Evolutionary conservation across 2,113 vertebrate genomes (phyloP), one percentile per base, ranked within the genome.

Genomic region (Collichthys lucidus): DNA sequence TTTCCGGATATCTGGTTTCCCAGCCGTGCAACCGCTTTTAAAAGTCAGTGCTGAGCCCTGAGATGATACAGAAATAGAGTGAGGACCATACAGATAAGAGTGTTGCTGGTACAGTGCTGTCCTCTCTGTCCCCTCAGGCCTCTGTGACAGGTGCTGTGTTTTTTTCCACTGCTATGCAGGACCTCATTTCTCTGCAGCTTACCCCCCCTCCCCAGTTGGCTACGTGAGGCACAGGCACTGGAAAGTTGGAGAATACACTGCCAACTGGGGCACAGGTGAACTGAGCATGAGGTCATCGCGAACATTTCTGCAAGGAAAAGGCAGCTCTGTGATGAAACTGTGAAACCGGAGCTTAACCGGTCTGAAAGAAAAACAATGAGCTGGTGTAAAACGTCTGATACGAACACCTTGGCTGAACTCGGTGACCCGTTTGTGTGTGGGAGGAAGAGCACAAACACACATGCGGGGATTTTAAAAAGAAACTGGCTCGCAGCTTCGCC

Each of bases 241-340:
- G 55, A 84, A 89, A 85, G 70, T 70, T 83, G 64, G 20, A 60
- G 44, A 86, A 84, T 19, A 62, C 69, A 70, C 62, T 79, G 90
- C 88, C 86, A 92, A 86, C 42, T 92, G 53, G 86, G 73, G 55
- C 86, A 91, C 86, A 86, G 89, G 90, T 87, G 68, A 91, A 80
- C n/a, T 42, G 65, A 87, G 79, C 74, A 86, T 79, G 50, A 77
- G 77, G 86, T 85, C 68, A 88, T 40, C 11, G n/a, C 42, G 17
- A 66, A 81, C 62, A 78, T 85, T 78, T 87, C 64, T 72, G 42
- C 52, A 75, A 14, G 49, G 40, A 26, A 66, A 71, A 65, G 77
- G 42, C 20, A 71, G 46, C 49, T 78, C 31, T 40, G 35, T 40
- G 60, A 57, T 50, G 52, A 83, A 80, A 40, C 35, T 40, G 35